Conservation (phyloP, 2,797 vertebrate genomes). For the Artibeus jamaicensis region DNA sequence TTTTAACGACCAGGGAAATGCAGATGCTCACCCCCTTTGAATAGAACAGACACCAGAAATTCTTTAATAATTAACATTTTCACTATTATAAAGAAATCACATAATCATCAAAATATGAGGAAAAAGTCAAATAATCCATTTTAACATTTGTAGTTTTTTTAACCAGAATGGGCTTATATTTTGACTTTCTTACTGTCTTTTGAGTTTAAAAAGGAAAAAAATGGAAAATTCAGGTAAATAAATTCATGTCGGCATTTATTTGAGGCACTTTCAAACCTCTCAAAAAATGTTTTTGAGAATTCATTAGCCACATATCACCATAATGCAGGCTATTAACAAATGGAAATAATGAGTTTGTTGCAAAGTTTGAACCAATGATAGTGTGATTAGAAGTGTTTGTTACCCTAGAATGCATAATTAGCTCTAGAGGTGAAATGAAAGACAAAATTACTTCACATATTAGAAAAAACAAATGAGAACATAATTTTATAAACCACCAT, state of each 20-base stretch:
- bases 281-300: background rate
- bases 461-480: conserved; percentile 68
- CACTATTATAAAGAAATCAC: background rate
- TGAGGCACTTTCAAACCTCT: conserved; percentile 11
- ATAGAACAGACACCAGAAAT: background rate
- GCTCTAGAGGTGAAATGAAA: conserved; percentile 65
- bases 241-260: conserved; percentile 23
- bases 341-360: conserved; percentile 39
- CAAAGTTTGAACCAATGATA: conserved; percentile 55
- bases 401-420: conserved; percentile 55
- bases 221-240: conserved; percentile 31
- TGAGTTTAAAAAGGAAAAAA: conserved; percentile 11
- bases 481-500: conserved; percentile 63
- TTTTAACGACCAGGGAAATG: background rate
- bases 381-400: conserved; percentile 24
- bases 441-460: conserved; percentile 57
- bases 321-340: conserved; percentile 18
- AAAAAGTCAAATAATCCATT: background rate
- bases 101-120: background rate
- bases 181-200: background rate
- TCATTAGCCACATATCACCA: conserved; percentile 13
- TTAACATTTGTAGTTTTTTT: conserved; percentile 8
- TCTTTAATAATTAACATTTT: background rate
- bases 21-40: background rate
- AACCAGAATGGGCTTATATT: background rate